Evolutionary conservation across 2,797 vertebrate genomes (phyloP).

Genomic region (Phoebastria nigripes): DNA sequence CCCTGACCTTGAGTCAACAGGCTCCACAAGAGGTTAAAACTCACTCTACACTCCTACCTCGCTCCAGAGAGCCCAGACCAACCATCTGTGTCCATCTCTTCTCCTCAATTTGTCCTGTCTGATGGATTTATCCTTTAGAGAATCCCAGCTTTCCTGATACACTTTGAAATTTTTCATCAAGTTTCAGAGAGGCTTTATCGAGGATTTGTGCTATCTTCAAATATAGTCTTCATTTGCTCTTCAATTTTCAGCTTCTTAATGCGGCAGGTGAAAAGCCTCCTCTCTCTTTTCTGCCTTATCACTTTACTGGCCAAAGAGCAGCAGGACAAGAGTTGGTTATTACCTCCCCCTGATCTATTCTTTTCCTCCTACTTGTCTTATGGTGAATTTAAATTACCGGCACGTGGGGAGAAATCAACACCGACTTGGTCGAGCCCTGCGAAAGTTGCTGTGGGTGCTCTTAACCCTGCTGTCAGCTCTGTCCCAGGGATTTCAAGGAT

Average conservation of each 20-base stretch:
- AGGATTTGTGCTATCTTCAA: slow-evolving; percentile 61
- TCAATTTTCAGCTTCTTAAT: slow-evolving; percentile 11
- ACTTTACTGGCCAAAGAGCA: slow-evolving; percentile 2
- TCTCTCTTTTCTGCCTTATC: slow-evolving; percentile 10
- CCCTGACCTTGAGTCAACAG: background rate
- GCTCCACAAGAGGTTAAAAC: background rate
- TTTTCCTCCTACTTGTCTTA: background rate
- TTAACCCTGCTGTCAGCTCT: background rate
- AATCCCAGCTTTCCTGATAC: slow-evolving; percentile 8
- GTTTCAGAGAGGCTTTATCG: slow-evolving; percentile 18
- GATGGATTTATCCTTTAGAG: slow-evolving; percentile 14
- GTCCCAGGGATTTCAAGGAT: background rate
- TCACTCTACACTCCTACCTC: background rate
- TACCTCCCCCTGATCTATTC: background rate
- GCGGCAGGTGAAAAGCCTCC: background rate
- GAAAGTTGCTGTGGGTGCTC: background rate
- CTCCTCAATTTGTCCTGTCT: background rate
- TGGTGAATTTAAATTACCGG: background rate
- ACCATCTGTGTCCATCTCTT: background rate
- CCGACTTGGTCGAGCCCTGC: fast-evolving
- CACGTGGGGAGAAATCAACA: background rate
- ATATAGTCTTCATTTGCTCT: slow-evolving; percentile 16
- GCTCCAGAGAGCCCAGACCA: background rate
- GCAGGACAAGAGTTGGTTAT: background rate
- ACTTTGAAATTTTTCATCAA: slow-evolving; percentile 44